Percentiles rank a stretch among this genome's conserved stretches.
Evolutionary conservation across 2,113 vertebrate species (phyloP).

Genomic region (Raja brachyura): DNA sequence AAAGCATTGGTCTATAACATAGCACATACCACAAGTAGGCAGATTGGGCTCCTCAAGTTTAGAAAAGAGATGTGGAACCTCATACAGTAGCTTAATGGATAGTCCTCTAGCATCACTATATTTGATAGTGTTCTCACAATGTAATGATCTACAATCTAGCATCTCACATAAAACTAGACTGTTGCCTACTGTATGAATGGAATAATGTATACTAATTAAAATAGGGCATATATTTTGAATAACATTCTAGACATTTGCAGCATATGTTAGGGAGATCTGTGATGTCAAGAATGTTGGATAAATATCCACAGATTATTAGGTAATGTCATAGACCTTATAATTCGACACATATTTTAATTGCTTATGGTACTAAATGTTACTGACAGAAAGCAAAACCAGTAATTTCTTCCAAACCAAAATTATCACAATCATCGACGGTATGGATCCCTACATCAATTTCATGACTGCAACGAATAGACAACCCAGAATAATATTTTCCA

Average conservation of each 20-base stretch:
- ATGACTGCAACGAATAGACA: background rate
- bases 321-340: background rate
- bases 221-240: background rate
- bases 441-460: background rate
- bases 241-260: background rate
- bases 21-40: too few relatives aligned
- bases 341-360: background rate
- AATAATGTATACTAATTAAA: too few relatives aligned
- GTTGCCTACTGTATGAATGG: too few relatives aligned
- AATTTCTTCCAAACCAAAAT: background rate
- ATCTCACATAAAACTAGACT: background rate
- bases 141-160: background rate
- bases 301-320: background rate
- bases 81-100: background rate
- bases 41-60: too few relatives aligned
- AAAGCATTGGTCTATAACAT: background rate
- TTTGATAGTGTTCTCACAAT: background rate
- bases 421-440: background rate
- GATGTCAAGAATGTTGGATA: background rate
- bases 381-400: background rate
- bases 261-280: background rate
- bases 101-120: background rate
- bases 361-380: background rate
- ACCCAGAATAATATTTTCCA: background rate
- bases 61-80: background rate